Conservation (phyloP, 2,113 vertebrate genomes). For the Trichomycterus rosablanca region DNA sequence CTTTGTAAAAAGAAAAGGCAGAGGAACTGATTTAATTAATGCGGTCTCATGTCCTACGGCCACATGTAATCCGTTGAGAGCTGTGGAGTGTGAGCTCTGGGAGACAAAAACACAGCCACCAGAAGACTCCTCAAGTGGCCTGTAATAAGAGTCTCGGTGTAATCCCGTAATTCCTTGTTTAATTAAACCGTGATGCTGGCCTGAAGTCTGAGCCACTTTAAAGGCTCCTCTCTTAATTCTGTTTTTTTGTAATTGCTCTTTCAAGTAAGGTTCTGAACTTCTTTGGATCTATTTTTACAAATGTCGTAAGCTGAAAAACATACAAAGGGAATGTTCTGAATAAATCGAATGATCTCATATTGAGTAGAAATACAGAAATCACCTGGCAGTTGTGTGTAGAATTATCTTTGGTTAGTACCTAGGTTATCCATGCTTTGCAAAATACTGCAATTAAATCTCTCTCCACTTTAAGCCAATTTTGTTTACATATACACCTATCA, state of each 20-base stretch:
- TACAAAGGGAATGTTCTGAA: background rate
- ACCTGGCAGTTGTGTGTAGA: background rate
- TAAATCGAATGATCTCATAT: background rate
- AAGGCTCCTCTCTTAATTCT: slow-evolving; percentile 47
- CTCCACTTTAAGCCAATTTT: no score
- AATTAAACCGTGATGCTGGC: slow-evolving; percentile 68
- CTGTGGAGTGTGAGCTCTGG: slow-evolving; percentile 60
- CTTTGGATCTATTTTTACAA: slow-evolving; percentile 15
- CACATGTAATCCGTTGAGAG: slow-evolving; percentile 67
- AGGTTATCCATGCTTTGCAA: no score
- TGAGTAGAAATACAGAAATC: background rate
- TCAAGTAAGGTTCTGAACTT: slow-evolving; percentile 33
- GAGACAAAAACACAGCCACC: slow-evolving; percentile 64
- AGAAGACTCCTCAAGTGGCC: slow-evolving; percentile 65
- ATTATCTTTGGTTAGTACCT: no score
- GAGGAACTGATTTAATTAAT: slow-evolving; percentile 74
- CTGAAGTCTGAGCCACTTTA: slow-evolving; percentile 57
- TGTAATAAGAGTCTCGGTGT: slow-evolving; percentile 64
- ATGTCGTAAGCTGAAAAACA: background rate
- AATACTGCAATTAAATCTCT: slow-evolving; percentile 28
- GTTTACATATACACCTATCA: no score
- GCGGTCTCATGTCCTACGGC: slow-evolving; percentile 65
- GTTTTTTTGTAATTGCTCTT: slow-evolving; percentile 22
- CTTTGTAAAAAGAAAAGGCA: slow-evolving; percentile 51
- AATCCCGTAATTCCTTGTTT: slow-evolving; percentile 79